Conservation (phyloP, 1,140 invertebrate genomes). For the Carposina sasakii region DNA sequence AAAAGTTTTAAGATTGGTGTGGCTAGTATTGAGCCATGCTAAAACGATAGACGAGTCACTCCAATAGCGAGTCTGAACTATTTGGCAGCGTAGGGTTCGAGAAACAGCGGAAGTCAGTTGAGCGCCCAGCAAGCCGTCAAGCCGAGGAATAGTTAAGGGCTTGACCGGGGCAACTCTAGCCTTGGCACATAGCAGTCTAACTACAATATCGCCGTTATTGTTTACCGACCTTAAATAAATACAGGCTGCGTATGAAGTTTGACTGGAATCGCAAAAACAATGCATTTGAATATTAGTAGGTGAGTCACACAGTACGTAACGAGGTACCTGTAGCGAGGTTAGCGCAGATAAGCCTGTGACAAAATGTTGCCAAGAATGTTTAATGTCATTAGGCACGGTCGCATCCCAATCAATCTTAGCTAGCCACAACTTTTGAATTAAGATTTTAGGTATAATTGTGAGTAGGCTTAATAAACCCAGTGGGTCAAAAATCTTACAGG, state of each 20-base stretch:
- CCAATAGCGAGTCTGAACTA: slow-evolving; percentile 5
- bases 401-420: slow-evolving; percentile 49
- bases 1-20: slow-evolving; percentile 41
- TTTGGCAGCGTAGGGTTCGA: not conserved
- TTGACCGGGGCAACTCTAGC: slow-evolving; percentile 48
- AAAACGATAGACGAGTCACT: slow-evolving; percentile 27
- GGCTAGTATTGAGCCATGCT: slow-evolving; percentile 19
- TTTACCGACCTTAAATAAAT: not conserved
- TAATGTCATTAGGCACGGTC: slow-evolving; percentile 18
- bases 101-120: slow-evolving; percentile 21
- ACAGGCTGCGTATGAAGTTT: not conserved
- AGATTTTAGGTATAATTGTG: slow-evolving; percentile 45
- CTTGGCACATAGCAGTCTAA: slow-evolving; percentile 42
- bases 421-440: slow-evolving; percentile 55
- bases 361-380: slow-evolving; percentile 15
- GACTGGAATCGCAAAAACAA: too few relatives aligned
- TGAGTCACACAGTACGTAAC: not conserved
- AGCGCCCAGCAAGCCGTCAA: slow-evolving; percentile 54
- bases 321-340: not conserved
- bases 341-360: slow-evolving; percentile 13
- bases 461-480: too few relatives aligned
- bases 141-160: slow-evolving; percentile 40
- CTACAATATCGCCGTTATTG: not conserved
- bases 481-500: too few relatives aligned
- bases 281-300: not conserved